Evolutionary conservation across 2,797 vertebrate species (phyloP), one percentile per base, ranked within the genome.

Genomic region (Gymnoscopelus microlampas): DNA sequence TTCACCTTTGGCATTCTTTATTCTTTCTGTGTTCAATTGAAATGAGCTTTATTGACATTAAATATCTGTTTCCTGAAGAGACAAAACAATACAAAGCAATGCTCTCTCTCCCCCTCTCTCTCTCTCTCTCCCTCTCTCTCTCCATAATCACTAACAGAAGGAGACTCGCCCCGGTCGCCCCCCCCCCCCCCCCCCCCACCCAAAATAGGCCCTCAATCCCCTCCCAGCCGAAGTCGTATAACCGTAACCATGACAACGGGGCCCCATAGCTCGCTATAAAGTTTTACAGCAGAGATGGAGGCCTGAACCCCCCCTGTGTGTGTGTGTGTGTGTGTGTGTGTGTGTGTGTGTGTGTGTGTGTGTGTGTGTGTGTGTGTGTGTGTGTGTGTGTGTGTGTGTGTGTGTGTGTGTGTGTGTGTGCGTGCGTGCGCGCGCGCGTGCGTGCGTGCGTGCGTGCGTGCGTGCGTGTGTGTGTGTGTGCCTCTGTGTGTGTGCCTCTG

Each of bases 241-340:
- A 81, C 74, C 75, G 85, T 83, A 70, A 56, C 71, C 80, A 85
- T 81, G 80, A 73, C 85, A 74, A 87, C 82, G 53, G 29, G 72
- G 71, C 68, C 73, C 50, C 71, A n/a, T 60, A 73, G 80, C 79
- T 79, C 80, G 71, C 73, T 78, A 67, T 79, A 81, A 85, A 85
- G 67, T 78, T 85, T 82, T 85, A 82, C 73, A 68, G 48, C 73
- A 8, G 39, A 70, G 77, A 60, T 55, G 47, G 47, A 73, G 60
- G 70, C 74, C 65, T 63, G 68, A 66, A 77, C 77, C 54, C 48
- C 55, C 59, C 58, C 48, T 51, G 14, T n/a, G 50, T n/a, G 50
- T n/a, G 50, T 51, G 15, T 24, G 19, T 55, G 19, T 55, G 19
- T 55, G 53, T 55, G 19, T 53, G n/a, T 19, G 15, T 53, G n/a